These are phyloP conservation scores for Acanthopleura granulata DNA, from an alignment of 2,888 invertebrate species.

Conservation along the genomic window DNA sequence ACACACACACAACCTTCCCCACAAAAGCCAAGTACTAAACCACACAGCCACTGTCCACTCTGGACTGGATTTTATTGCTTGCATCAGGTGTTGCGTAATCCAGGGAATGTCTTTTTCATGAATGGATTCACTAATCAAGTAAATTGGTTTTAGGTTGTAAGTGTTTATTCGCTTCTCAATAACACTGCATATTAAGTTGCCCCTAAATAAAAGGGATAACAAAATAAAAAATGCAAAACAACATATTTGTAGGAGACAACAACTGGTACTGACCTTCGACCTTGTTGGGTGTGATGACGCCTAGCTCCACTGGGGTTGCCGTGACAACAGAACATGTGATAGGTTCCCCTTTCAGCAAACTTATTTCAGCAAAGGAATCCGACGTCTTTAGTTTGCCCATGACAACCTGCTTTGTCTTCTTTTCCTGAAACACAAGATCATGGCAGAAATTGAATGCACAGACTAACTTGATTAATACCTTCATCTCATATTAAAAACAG, in stretches of 20 bases:
- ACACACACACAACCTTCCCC: too few relatives aligned
- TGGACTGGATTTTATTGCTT: too few relatives aligned
- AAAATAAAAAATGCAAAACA: not conserved
- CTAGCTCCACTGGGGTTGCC: constrained; percentile 58
- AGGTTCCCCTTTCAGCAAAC: constrained; percentile 62
- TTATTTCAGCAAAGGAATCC: constrained; percentile 66
- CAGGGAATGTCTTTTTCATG: too few relatives aligned
- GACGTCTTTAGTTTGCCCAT: constrained; percentile 61
- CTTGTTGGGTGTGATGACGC: constrained; percentile 58
- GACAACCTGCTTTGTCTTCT: constrained; percentile 62
- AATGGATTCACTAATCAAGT: too few relatives aligned
- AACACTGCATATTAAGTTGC: not conserved
- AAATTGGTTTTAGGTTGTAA: too few relatives aligned
- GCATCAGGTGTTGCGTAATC: too few relatives aligned
- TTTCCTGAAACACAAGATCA: constrained; percentile 42
- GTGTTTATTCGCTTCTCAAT: not conserved
- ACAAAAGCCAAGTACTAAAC: too few relatives aligned
- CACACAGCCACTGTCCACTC: too few relatives aligned
- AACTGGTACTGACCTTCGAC: constrained; percentile 47
- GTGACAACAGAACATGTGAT: constrained; percentile 66
- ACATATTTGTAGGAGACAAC: not conserved
- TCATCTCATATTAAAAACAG: too few relatives aligned
- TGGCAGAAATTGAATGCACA: too few relatives aligned
- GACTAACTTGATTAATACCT: too few relatives aligned
- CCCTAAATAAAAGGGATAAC: not conserved